Percentiles rank a stretch among this genome's conserved stretches.
These are phyloP conservation scores for Pantherophis alleghaniensis DNA, from an alignment of 2,797 vertebrate genomes.

Conservation along the genomic window DNA sequence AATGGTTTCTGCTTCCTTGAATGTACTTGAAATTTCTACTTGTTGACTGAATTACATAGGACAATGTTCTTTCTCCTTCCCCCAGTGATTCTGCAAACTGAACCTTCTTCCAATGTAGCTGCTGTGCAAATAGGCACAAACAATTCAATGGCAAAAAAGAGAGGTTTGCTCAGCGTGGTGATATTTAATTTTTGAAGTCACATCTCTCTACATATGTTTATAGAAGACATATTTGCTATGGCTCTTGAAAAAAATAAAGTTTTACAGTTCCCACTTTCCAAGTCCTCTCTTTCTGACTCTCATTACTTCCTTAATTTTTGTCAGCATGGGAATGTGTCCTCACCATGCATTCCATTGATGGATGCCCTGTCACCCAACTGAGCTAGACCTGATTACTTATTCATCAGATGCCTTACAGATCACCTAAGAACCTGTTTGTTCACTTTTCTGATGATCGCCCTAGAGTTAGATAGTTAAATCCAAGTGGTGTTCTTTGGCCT, in stretches of 20 bases:
- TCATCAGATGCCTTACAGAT: background rate
- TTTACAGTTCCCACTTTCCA: background rate
- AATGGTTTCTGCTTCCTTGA: background rate
- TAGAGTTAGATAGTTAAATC: background rate
- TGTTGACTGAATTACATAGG: background rate
- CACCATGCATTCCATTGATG: background rate
- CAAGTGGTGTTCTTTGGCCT: background rate
- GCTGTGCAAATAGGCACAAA: background rate
- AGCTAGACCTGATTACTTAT: background rate
- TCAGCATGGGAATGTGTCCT: background rate
- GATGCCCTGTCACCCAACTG: background rate
- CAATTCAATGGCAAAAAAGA: background rate
- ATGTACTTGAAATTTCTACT: background rate
- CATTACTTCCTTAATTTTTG: background rate
- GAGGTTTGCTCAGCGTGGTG: background rate
- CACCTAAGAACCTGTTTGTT: background rate
- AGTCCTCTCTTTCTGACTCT: background rate
- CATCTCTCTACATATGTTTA: accelerated
- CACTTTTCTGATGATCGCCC: background rate
- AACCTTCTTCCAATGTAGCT: background rate
- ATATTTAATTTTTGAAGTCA: slow-evolving; percentile 5
- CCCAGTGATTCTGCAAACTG: background rate
- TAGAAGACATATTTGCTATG: background rate
- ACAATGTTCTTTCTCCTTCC: background rate
- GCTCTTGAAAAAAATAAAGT: background rate